Evolutionary conservation across 2,888 invertebrate species (phyloP), one percentile per base, ranked within the genome.

Genomic region (Drosophila melanosoma): DNA sequence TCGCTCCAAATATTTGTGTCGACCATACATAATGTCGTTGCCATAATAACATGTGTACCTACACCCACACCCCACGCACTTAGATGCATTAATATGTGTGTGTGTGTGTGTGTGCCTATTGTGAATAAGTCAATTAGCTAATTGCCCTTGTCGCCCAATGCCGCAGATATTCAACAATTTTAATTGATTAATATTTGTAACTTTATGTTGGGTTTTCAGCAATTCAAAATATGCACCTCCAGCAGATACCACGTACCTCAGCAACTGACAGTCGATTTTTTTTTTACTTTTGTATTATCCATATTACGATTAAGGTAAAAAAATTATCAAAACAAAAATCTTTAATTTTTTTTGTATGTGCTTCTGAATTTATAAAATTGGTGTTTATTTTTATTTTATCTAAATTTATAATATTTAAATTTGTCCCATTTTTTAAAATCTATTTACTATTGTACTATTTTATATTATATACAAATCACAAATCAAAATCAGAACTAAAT

Each of bases 81-180:
- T 20, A 6, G 12, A 36, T 29, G 20, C 26, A 29, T 29, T 29
- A 29, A 5, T 20, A 32, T 5, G 3, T 29, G 20, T 15, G 15
- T 57, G 35, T 5, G 3, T 29, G 20, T 15, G 15, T 57, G 35
- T n/a, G 35, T n/a, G 17, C 7, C 6, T 45, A 29, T 15, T 33
- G 32, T 58, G 49, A 61, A 79, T 63, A 53, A 60, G 64, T 67
- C 71, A 61, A 77, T 77, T 77, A 75, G 66, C 58, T 66, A 79
- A 77, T 74, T 63, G 80, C 64, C 61, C 49, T 64, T 70, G 62
- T 63, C 40, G 11, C 1, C 35, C 36, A 67, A 54, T 52, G 48
- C 36, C 20, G 32, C 38, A 58, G 56, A 17, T 54, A 76, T 23
- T 66, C 26, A 20, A 62, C 29, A 58, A 29, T 61, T 52, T 45